Conservation (phyloP, 2,888 invertebrate species). For the Macropis europaea region DNA sequence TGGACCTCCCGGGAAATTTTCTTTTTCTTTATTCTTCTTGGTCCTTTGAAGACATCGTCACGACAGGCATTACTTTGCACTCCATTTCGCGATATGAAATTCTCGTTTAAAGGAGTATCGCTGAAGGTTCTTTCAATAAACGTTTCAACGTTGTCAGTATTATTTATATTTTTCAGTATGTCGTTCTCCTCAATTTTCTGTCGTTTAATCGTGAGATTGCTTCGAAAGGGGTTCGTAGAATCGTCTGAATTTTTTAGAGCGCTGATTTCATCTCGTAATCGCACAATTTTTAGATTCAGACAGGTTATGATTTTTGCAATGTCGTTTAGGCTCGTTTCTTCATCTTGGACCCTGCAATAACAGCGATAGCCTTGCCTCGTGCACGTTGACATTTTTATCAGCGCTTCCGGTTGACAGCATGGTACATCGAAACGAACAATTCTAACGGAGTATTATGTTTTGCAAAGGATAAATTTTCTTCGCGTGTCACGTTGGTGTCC, state of each 20-base stretch:
- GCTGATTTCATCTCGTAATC: conserved; percentile 42
- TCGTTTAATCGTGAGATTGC: not conserved
- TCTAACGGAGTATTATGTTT: not conserved
- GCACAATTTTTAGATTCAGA: conserved; percentile 24
- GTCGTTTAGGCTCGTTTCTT: conserved; percentile 24
- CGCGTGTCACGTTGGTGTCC: not conserved
- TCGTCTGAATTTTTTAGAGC: conserved; percentile 15
- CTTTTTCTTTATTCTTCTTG: conserved; percentile 36
- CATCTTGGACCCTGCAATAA: not conserved
- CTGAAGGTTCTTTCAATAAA: too few relatives aligned
- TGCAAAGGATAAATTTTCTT: not conserved
- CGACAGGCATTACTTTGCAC: not conserved
- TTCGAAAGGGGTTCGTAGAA: not conserved
- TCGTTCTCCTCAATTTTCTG: not conserved
- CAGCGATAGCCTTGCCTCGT: not conserved
- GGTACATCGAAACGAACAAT: not conserved
- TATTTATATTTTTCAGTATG: not conserved
- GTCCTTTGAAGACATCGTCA: not conserved
- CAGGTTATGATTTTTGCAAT: conserved; percentile 19
- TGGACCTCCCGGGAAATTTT: conserved; percentile 64
- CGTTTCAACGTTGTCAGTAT: not conserved
- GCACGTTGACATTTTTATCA: conserved; percentile 7
- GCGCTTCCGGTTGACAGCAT: conserved; percentile 8
- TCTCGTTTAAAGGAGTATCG: not conserved
- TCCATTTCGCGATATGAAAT: not conserved